Base-by-base conservation (phyloP, 1,140 invertebrate genomes). In the Drosophila triauraria region DNA sequence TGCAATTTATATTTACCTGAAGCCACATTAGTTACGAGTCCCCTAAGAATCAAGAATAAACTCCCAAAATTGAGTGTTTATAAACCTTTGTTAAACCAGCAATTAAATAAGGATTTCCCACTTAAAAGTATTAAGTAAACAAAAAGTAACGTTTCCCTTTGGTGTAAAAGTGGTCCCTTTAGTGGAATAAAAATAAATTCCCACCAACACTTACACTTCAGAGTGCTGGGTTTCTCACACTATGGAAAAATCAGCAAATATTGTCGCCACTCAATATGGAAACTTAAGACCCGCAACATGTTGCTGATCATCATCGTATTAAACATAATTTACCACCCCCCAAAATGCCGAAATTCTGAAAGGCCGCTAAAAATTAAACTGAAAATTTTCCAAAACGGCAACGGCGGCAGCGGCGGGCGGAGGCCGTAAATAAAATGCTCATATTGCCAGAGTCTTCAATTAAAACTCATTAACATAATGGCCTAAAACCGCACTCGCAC, bases 391-490 rank as follows among this genome's bases (percentile, higher is more conserved):
- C 40, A 43, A 63, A 72, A 61, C 30, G 15, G 12, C 43, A 15
- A 10, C 32, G 3, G 27, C 27, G 27, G 27, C 27, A 6, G 32
- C 51, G 12, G 27, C 27, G 2, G n/a, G 20, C 46, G 20, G 32
- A 25, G n/a, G 40, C 7, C 67, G 63, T 61, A 62, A 70, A 78
- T 64, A 56, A 69, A 53, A 57, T 78, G 38, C 50, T 78, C 62
- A 56, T 69, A 69, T 71, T 78, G 67, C 44, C 54, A 32, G 44
- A 76, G 46, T 75, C 78, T 65, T 78, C 82, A 84, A 84, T 84
- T 84, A 81, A 84, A 84, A 81, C 44, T 78, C 68, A 84, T 84
- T 84, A 86, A 85, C 82, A 85, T 84, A 84, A 85, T 85, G 82
- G 58, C 63, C 79, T 58, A 65, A 81, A 75, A 60, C 69, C 56